These are phyloP conservation scores for Agonum fuliginosum DNA, from an alignment of 2,888 invertebrate genomes.

Conservation along the genomic window DNA sequence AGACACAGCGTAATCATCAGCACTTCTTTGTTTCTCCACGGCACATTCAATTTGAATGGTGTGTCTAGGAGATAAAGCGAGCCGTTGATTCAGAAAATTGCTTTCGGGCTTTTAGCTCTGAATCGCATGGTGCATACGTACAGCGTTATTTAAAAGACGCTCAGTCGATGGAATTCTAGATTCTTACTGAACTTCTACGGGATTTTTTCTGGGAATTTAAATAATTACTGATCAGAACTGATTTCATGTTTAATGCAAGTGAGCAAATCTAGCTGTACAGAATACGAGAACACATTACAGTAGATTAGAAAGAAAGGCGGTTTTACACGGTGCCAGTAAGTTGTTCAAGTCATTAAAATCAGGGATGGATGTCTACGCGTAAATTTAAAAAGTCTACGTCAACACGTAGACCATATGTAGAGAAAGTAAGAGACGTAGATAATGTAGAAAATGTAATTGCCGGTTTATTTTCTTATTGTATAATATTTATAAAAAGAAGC, in stretches of 20 bases:
- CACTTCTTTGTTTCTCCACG: constrained; percentile 50
- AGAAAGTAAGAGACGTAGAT: no score
- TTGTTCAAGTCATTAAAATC: no score
- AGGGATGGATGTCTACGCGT: no score
- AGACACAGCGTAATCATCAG: constrained; percentile 34
- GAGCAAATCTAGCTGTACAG: constrained; percentile 5
- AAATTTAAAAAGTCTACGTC: no score
- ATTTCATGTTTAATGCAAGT: constrained; percentile 29
- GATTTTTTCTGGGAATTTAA: constrained; percentile 11
- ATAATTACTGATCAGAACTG: constrained; percentile 14
- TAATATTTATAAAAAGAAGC: no score
- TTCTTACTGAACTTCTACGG: not conserved
- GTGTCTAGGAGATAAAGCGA: constrained; percentile 58
- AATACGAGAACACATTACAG: not conserved
- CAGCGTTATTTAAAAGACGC: constrained; percentile 38
- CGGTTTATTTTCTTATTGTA: no score
- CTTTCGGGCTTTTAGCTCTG: constrained; percentile 55
- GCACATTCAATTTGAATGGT: constrained; percentile 54
- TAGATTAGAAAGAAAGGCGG: no score
- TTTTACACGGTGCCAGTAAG: no score
- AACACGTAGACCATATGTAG: no score
- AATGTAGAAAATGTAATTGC: no score
- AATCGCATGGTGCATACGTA: constrained; percentile 49
- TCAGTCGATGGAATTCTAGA: not conserved
- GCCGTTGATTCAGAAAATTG: constrained; percentile 57